These are phyloP conservation scores for Oscheius sp. DNA, from an alignment of 2,888 invertebrate species.

Conservation along the genomic window DNA sequence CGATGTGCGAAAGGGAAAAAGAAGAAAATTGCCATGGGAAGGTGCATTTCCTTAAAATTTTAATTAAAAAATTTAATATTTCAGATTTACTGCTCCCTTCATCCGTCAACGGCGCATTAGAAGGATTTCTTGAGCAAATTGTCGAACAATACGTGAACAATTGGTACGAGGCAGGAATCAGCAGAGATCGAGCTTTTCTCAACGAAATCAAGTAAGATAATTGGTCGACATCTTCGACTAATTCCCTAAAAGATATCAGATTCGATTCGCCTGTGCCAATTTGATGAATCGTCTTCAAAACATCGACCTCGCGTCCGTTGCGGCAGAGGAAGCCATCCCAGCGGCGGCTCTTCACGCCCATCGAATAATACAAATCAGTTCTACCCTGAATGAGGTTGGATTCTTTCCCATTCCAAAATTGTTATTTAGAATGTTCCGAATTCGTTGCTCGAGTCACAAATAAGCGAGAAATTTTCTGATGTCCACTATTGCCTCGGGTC, in stretches of 20 bases:
- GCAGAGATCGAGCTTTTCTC: constrained; percentile 66
- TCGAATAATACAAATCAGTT: constrained; percentile 18
- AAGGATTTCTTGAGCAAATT: constrained; percentile 62
- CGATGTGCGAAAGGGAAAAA: constrained; percentile 28
- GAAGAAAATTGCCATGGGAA: constrained; percentile 50
- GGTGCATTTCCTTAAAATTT: constrained; percentile 13
- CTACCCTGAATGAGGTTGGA: constrained; percentile 10
- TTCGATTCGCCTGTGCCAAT: constrained; percentile 59
- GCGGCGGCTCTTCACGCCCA: constrained; percentile 58
- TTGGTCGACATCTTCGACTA: not conserved
- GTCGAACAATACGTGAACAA: constrained; percentile 66
- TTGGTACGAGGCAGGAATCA: constrained; percentile 67
- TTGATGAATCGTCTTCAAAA: constrained; percentile 49
- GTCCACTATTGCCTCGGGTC: constrained; percentile 62
- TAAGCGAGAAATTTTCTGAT: constrained; percentile 55
- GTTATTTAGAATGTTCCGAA: constrained; percentile 37
- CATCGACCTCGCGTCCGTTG: constrained; percentile 56
- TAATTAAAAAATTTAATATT: not conserved
- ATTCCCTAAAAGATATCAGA: constrained; percentile 61
- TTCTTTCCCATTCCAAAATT: too few relatives aligned
- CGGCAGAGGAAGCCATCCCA: constrained; percentile 59
- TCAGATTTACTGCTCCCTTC: constrained; percentile 33
- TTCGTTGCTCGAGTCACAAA: constrained; percentile 54
- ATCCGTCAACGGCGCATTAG: constrained; percentile 61
- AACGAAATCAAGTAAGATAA: constrained; percentile 60